Percentiles rank a stretch among this genome's conserved stretches.
These are phyloP conservation scores for Plutella xylostella DNA, from an alignment of 2,888 invertebrate genomes.

Conservation along the genomic window DNA sequence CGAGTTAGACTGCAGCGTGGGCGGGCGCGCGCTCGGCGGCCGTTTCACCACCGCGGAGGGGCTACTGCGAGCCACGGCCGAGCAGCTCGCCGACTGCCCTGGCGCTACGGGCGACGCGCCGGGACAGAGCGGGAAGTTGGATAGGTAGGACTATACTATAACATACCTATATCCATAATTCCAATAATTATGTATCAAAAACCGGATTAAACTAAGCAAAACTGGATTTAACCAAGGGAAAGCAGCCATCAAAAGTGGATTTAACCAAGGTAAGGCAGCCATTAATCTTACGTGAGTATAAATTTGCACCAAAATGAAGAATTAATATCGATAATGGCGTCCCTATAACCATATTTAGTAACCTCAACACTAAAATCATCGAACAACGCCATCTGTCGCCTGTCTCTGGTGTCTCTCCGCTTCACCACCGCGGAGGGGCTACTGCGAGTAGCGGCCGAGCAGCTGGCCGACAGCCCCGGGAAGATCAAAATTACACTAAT, in stretches of 20 bases:
- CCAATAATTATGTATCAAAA: no score
- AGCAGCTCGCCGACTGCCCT: slow-evolving; percentile 77
- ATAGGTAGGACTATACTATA: slow-evolving; percentile 34
- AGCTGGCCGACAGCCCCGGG: slow-evolving; percentile 75
- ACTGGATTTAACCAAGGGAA: no score
- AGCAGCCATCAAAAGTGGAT: no score
- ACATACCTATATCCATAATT: not conserved
- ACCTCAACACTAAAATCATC: no score
- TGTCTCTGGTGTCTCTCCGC: no score
- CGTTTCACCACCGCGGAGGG: slow-evolving; percentile 93
- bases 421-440: slow-evolving; percentile 92
- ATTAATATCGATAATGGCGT: no score
- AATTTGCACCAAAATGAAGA: no score
- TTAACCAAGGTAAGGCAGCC: not conserved
- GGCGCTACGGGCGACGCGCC: slow-evolving; percentile 78
- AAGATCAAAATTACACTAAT: not conserved
- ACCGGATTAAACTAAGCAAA: no score
- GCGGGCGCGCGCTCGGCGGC: slow-evolving; percentile 87
- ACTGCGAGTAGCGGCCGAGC: slow-evolving; percentile 76
- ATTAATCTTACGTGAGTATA: no score
- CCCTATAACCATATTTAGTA: no score
- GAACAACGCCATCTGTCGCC: no score
- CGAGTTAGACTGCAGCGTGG: slow-evolving; percentile 89
- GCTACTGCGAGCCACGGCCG: slow-evolving; percentile 74
- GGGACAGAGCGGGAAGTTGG: slow-evolving; percentile 52